These are phyloP conservation scores for Brachionus angularis DNA, from an alignment of 1,140 invertebrate species.

Conservation along the genomic window DNA sequence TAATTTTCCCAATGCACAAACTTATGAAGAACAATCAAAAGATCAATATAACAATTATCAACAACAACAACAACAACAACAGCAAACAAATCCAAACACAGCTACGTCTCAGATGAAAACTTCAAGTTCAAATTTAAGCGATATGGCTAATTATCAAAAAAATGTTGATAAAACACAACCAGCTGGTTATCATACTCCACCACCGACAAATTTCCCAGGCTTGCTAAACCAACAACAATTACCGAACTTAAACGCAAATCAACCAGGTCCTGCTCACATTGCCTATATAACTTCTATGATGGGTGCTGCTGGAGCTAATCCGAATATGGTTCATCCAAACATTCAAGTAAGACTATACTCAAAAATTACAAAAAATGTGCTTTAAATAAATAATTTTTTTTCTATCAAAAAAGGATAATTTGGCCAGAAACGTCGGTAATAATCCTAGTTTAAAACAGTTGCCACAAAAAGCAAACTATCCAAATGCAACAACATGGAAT, in stretches of 20 bases:
- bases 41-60: no score
- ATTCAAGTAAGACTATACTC: conserved; percentile 1
- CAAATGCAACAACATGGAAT: not conserved
- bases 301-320: not conserved
- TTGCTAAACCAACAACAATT: conserved; percentile 3
- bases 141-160: conserved; percentile 14
- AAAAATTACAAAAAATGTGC: not conserved
- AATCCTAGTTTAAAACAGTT: not conserved
- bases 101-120: conserved; percentile 12
- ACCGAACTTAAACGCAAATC: not conserved
- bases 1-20: conserved; percentile 15
- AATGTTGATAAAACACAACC: conserved; percentile 11
- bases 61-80: no score
- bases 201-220: conserved; percentile 3
- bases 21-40: no score
- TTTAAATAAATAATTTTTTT: not conserved
- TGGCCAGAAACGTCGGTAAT: conserved; percentile 6
- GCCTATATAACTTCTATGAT: conserved; percentile 30
- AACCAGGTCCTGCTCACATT: not conserved
- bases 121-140: conserved; percentile 32
- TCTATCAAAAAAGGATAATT: conserved; percentile 36
- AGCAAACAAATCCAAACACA: not conserved
- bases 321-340: conserved; percentile 22
- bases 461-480: not conserved
- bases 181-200: conserved; percentile 13